Evolutionary conservation across 2,113 vertebrate genomes (phyloP).

Genomic region (Oxyruncus cristatus): DNA sequence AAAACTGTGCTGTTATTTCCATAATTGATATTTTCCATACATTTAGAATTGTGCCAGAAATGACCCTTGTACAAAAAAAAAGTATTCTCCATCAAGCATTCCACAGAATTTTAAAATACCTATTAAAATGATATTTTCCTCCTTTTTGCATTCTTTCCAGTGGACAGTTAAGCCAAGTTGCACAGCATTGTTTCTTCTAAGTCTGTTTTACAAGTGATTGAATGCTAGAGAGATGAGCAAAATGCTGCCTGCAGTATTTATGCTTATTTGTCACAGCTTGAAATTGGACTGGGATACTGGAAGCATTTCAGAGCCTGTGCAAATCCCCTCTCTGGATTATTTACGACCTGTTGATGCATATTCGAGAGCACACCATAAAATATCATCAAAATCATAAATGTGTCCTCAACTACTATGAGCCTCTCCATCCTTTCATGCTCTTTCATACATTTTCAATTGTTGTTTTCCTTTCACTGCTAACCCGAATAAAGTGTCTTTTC

Average conservation of each 20-base stretch:
- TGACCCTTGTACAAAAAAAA: background rate
- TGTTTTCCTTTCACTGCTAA: background rate
- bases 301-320: background rate
- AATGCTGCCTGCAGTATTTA: background rate
- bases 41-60: background rate
- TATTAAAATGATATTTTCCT: background rate
- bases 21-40: background rate
- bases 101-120: background rate
- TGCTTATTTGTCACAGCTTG: constrained; percentile 12
- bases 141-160: background rate
- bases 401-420: background rate
- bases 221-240: background rate
- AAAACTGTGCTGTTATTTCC: background rate
- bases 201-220: background rate
- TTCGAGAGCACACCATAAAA: constrained; percentile 16
- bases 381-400: background rate
- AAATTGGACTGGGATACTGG: constrained; percentile 4
- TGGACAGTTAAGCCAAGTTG: background rate
- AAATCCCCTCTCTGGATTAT: constrained; percentile 36
- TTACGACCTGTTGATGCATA: constrained; percentile 23
- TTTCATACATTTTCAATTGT: background rate
- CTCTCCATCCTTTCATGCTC: background rate
- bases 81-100: background rate
- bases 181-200: background rate
- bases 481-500: background rate